Evolutionary conservation across 37 sponge, comb jelly and placozoan genomes (phyloP), one percentile per base, ranked within the genome.

Genomic region (Oopsacas minuta): DNA sequence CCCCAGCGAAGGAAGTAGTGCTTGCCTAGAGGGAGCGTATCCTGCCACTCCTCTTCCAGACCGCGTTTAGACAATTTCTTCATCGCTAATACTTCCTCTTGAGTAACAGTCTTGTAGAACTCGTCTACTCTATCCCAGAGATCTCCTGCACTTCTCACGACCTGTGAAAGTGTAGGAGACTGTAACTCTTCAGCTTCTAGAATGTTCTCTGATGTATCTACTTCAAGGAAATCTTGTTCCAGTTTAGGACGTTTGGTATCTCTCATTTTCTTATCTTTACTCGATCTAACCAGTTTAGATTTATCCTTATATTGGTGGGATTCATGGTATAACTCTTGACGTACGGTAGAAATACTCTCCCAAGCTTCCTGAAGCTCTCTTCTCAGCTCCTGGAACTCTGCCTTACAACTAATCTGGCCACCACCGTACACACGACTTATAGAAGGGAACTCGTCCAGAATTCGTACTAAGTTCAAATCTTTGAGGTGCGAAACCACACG

Each of bases 1-100:
- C 75, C 75, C 75, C 75, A 61, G 28, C 75, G 75, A 5, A 61
- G 30, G 75, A 61, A n/a, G 75, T 61, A 61, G 75, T 61, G 75
- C 75, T 12, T 61, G 17, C 75, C 75, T 5, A 61, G 75, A 12
- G 75, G 30, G 5, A 34, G 75, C 17, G 75, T 61, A n/a, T 61
- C 75, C 32, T 61, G 28, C 75, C 75, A 61, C 22, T 61, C 75
- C 17, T 61, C 75, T 12, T 61, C 75, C 30, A 61, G 75, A 61
- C 75, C 28, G 17, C 75, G 75, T 34, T 61, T 61, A 12, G 75
- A 61, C 32, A 61, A 5, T 61, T 34, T 10, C 30, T 61, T 61
- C 75, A 61, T 61, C 17, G 75, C 75, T 34, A 3, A n/a, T 3
- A 61, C 75, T 20, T 61, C 75, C 75, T 61, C 75, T n/a, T 10